Base-by-base conservation (phyloP, 2,797 vertebrate species). In the Perodicticus potto region DNA sequence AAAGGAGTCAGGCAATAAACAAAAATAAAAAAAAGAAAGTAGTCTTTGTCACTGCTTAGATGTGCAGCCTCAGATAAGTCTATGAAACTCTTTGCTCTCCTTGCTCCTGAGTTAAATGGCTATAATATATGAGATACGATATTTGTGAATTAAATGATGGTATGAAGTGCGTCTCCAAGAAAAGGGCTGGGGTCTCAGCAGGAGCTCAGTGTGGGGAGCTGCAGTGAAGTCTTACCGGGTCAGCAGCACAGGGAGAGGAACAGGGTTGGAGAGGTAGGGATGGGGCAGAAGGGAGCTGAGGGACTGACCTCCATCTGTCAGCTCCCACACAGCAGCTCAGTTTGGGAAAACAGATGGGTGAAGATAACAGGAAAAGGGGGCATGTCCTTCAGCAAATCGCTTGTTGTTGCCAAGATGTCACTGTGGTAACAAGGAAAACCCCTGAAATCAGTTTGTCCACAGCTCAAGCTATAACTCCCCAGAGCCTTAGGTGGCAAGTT, bases 341-440 rank as follows among this genome's bases (percentile, higher is more conserved):
- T 69, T 65, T 67, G 69, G 69, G 89, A 92, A 98, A 95, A 89
- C 53, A 92, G 67, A 87, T 11, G 55, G 76, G 25, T 93, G 87
- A 96, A 74, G 84, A 94, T 94, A 97, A 97, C 96, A 97, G 97
- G 96, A 97, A 97, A 95, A 93, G 22, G 45, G 85, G 57, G 43
- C 76, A 94, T 0, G 16, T 37, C 57, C 37, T 76, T 57, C 49
- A 91, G 55, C 81, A 86, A 88, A 86, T 63, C 29, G 13, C 55
- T 77, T 84, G 25, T n/a, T 96, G 82, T 90, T 97, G 57, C 37
- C 19, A 73, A 76, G 69, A 85, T 43, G 2, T 96, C 73, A 90
- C 85, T 86, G 40, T 96, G 77, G 91, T 83, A 95, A 96, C 83
- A 83, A 87, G 97, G 97, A 97, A 98, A 97, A 1, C 89, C 97